Percentiles rank a stretch among this genome's conserved stretches.
phyloP scores from a whole-genome alignment of 2,113 vertebrate species.

The Ammodramus savannarum region DNA sequence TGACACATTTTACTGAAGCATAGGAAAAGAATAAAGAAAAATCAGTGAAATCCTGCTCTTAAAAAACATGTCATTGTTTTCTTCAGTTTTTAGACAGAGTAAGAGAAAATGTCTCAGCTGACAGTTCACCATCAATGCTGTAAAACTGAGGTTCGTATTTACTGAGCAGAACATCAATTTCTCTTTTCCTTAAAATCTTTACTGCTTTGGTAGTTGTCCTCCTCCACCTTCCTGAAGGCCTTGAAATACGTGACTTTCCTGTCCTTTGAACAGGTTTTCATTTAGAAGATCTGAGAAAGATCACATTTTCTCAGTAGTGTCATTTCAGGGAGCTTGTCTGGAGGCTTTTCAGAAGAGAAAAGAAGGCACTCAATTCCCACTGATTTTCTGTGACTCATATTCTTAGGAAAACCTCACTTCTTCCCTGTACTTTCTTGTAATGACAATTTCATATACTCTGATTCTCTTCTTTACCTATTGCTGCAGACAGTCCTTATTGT shows the following conservation, averaged over 20 bases:
- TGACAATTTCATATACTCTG: background rate
- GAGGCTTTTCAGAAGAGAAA: background rate
- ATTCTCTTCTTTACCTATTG: background rate
- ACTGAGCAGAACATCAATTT: background rate
- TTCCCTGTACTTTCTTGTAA: constrained; percentile 23
- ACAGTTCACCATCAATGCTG: rapidly evolving
- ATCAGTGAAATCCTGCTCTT: background rate
- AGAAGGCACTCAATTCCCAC: background rate
- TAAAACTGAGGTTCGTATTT: background rate
- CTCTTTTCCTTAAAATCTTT: background rate
- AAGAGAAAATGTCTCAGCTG: background rate
- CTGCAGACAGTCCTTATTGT: background rate
- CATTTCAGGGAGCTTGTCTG: background rate
- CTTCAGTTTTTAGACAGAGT: background rate
- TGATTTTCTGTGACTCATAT: background rate
- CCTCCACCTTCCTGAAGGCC: background rate
- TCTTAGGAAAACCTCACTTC: background rate
- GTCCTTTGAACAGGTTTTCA: background rate
- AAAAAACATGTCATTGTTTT: background rate
- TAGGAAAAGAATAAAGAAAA: background rate
- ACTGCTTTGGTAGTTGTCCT: background rate
- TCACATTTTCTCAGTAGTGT: background rate
- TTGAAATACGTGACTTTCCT: background rate
- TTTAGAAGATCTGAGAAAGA: background rate
- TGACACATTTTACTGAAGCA: background rate